Conservation (phyloP, 1,140 invertebrate species). For the Lepidurus couesii region DNA sequence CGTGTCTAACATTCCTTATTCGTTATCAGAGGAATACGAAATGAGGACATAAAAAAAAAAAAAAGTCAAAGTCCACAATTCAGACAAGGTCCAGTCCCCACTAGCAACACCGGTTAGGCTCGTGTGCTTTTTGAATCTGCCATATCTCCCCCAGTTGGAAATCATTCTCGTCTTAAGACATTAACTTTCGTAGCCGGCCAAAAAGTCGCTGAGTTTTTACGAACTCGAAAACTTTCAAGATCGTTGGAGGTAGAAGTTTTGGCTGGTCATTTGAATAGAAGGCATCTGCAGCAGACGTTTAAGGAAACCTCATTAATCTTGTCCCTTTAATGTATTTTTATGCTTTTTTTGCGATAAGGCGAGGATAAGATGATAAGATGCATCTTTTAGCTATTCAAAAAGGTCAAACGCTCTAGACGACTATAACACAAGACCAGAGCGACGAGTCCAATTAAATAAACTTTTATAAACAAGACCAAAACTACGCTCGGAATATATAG, state of each 20-base stretch:
- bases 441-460: neutral
- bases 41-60: neutral
- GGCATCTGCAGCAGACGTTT: neutral
- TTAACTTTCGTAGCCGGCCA: too few species aligned
- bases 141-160: neutral
- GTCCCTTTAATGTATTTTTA: neutral
- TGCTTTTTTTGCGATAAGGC: neutral
- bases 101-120: neutral
- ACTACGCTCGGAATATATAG: neutral
- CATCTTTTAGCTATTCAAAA: neutral
- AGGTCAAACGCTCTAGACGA: neutral
- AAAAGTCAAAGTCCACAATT: neutral
- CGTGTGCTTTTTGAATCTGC: neutral
- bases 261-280: neutral
- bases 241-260: neutral
- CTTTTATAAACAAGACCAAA: neutral
- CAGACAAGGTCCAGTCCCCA: neutral
- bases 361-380: neutral
- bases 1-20: neutral
- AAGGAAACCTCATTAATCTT: constrained; percentile 16
- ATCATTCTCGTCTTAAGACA: neutral
- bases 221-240: neutral
- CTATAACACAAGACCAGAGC: neutral
- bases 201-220: too few species aligned
- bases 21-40: constrained; percentile 13